Evolutionary conservation across 1,140 invertebrate species (phyloP).

Genomic region (Drosophila sproati): DNA sequence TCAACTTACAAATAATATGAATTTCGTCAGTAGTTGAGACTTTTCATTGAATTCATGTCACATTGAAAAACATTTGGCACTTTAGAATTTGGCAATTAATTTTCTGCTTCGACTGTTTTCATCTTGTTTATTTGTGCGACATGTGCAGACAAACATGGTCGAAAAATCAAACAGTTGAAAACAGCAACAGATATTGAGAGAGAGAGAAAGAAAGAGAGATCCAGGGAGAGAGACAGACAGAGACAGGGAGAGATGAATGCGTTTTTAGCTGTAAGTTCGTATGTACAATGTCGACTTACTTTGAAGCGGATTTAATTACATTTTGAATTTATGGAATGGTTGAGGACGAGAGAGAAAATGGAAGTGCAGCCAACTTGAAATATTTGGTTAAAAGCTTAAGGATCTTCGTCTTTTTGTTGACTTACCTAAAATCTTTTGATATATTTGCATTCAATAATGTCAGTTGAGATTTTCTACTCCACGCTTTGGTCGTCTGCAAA

Average conservation of each 20-base stretch:
- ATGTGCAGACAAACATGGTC: conserved; percentile 34
- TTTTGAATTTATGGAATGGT: conserved; percentile 33
- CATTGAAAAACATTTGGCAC: conserved; percentile 37
- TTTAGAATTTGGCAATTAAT: conserved; percentile 58
- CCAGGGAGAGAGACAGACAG: not conserved
- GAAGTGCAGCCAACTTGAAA: conserved; percentile 36
- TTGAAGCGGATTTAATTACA: conserved; percentile 67
- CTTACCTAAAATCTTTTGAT: conserved; percentile 53
- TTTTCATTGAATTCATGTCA: conserved; percentile 5
- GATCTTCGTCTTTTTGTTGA: conserved; percentile 24
- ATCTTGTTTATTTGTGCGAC: conserved; percentile 58
- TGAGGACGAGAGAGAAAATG: conserved; percentile 7
- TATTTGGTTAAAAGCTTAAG: conserved; percentile 8
- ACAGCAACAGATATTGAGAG: conserved; percentile 1
- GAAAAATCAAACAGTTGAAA: conserved; percentile 14
- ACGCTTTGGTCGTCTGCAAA: conserved; percentile 50
- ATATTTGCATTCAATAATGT: conserved; percentile 14
- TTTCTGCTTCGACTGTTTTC: conserved; percentile 48
- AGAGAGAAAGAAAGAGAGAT: not conserved
- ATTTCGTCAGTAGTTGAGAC: conserved; percentile 9
- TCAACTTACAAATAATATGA: conserved; percentile 17
- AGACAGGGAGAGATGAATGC: not conserved
- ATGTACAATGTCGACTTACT: conserved; percentile 33
- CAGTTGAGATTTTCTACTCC: conserved; percentile 29
- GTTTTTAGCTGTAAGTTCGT: not conserved